phyloP scores from a whole-genome alignment of 2,888 invertebrate genomes.

The Lithophane socia region DNA sequence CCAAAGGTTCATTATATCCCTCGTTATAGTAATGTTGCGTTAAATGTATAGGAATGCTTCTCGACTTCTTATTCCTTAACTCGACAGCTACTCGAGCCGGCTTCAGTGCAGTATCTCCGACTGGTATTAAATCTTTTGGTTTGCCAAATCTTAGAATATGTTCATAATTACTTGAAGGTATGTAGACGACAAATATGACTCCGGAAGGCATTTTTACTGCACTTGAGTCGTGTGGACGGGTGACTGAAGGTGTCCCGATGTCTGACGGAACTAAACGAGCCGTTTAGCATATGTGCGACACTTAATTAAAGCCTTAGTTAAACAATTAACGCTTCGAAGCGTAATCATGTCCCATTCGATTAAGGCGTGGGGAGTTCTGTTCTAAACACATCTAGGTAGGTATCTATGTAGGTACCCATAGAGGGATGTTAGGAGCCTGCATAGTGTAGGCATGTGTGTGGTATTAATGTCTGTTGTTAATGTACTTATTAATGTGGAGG shows the following conservation, averaged over 20 bases:
- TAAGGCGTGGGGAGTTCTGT: slow-evolving; percentile 17
- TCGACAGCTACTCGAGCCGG: slow-evolving; percentile 81
- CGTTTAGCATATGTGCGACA: slow-evolving; percentile 65
- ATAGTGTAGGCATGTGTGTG: not conserved
- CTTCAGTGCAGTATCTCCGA: slow-evolving; percentile 74
- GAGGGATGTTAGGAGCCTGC: not conserved
- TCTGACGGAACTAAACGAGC: slow-evolving; percentile 49
- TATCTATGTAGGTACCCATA: not conserved
- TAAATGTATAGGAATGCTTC: slow-evolving; percentile 84
- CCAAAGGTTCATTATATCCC: slow-evolving; percentile 77
- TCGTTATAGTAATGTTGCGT: slow-evolving; percentile 84
- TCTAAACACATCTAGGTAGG: not conserved
- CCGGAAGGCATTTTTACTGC: slow-evolving; percentile 88
- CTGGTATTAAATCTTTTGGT: slow-evolving; percentile 77
- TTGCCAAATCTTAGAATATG: slow-evolving; percentile 90
- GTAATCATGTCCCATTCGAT: slow-evolving; percentile 50
- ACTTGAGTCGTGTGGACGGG: slow-evolving; percentile 10
- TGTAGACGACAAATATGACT: slow-evolving; percentile 92
- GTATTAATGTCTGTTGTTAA: not conserved
- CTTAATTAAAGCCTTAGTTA: slow-evolving; percentile 73
- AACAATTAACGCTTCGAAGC: slow-evolving; percentile 60
- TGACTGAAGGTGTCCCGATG: slow-evolving; percentile 37
- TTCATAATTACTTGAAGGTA: slow-evolving; percentile 93
- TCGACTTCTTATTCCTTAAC: slow-evolving; percentile 81
- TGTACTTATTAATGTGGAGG: not conserved